Conservation (phyloP, 2,113 vertebrate genomes). For the Apus apus region DNA sequence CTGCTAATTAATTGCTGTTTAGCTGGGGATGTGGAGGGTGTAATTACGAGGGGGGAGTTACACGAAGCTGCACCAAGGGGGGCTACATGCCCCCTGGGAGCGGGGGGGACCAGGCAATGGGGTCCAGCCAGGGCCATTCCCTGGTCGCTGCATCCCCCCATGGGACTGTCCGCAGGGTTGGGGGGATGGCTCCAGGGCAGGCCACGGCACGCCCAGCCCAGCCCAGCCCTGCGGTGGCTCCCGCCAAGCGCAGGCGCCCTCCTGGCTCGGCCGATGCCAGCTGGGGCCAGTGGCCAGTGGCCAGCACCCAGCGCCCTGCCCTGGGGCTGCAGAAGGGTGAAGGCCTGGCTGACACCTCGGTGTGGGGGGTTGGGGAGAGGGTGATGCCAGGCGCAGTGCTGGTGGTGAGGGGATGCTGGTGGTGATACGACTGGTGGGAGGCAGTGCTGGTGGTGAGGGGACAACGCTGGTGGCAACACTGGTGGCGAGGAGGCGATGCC, state of each 20-base stretch:
- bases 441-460: too few species aligned
- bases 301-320: not conserved
- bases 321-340: not conserved
- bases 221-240: not conserved
- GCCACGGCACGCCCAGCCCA: not conserved
- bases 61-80: too few species aligned
- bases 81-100: not conserved
- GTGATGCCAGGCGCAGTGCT: too few species aligned
- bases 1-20: conserved; percentile 60
- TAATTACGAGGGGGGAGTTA: not conserved
- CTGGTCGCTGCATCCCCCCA: accelerated
- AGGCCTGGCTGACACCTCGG: not conserved
- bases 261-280: not conserved
- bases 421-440: too few species aligned
- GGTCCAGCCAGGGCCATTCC: not conserved
- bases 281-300: not conserved
- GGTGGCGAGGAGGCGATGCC: not conserved
- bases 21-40: conserved; percentile 26
- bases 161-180: not conserved
- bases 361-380: not conserved
- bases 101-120: accelerated
- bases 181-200: not conserved
- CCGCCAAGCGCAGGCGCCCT: not conserved
- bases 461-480: not conserved
- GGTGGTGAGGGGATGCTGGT: too few species aligned